Base-by-base conservation (phyloP, 2,888 invertebrate genomes). In the Monopis laevigella region DNA sequence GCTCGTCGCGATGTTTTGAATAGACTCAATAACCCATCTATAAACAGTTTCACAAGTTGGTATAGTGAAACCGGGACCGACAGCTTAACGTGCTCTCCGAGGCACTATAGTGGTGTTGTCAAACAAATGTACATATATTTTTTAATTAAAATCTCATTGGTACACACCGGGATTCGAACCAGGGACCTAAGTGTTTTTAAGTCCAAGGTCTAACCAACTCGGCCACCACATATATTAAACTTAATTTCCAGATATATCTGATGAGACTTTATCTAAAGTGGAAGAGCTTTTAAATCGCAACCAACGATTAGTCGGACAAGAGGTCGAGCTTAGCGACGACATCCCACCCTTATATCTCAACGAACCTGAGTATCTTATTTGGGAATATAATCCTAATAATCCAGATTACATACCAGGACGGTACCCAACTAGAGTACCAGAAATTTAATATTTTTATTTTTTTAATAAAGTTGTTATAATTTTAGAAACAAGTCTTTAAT, bases 321-420 rank as follows among this genome's bases (percentile, higher is more conserved):
- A 81, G 11, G 55, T 53, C 26, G 77, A 75, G 45, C 68, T 68
- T 0, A 73, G 72, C 40, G 78, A 72, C 2, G 74, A 75, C 42
- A 78, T 80, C 43, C 78, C 77, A 0, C 77, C 77, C 1, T 52
- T 82, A 8, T 82, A 69, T 46, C 67, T 81, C 18, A 68, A 75
- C 41, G 78, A 82, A 42, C 81, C 80, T 0, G 81, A 82, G 42
- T 82, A 82, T 43, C 62, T 82, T 2, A 69, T 82, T 30, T 82
- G 81, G 81, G 74, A 82, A 48, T 82, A 75, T 47, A 77, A 80
- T 45, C 81, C 80, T 1, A 72, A 77, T 41, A 82, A 82, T 42
- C 81, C 81, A 0, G 59, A 74, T 28, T 59, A 70, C 40, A 65
- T 66, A 16, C 72, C 75, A 8, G 80, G 78, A 2, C 59, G 70